These are phyloP conservation scores for Octonoba sinensis DNA, from an alignment of 2,888 invertebrate genomes.

Conservation along the genomic window DNA sequence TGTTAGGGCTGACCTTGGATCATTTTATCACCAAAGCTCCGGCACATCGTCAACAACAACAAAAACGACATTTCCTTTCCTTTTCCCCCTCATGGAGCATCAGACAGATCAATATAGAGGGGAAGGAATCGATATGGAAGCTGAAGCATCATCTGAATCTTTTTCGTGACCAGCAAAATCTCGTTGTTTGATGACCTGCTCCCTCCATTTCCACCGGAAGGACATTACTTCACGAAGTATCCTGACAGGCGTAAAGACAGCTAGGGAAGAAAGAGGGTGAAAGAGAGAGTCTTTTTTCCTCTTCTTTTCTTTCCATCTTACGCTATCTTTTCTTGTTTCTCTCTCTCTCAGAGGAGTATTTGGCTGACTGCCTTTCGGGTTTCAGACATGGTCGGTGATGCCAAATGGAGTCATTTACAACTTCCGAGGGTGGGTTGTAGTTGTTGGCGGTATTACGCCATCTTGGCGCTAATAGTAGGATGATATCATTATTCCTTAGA, in stretches of 20 bases:
- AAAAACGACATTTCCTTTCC: constrained; percentile 11
- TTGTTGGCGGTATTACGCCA: constrained; percentile 23
- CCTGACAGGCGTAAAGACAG: constrained; percentile 63
- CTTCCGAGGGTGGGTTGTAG: constrained; percentile 42
- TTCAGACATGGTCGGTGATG: constrained; percentile 59
- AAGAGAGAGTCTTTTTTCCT: constrained; percentile 20
- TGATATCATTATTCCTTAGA: too few species aligned
- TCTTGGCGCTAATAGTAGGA: neutral
- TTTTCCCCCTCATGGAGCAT: constrained; percentile 4
- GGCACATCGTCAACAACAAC: constrained; percentile 32
- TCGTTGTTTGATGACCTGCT: constrained; percentile 63
- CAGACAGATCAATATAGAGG: constrained; percentile 28
- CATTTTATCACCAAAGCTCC: neutral
- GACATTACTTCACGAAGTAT: constrained; percentile 58
- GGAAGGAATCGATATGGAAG: constrained; percentile 51
- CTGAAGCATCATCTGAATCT: constrained; percentile 61
- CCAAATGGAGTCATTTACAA: constrained; percentile 64
- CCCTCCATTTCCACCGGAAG: constrained; percentile 63
- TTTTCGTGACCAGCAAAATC: constrained; percentile 60
- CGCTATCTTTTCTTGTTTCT: constrained; percentile 18
- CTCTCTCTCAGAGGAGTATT: constrained; percentile 47
- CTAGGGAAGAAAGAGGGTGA: neutral
- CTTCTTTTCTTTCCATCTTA: constrained; percentile 21
- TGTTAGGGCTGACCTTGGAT: constrained; percentile 48
- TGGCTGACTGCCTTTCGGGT: constrained; percentile 62